Evolutionary conservation across 2,888 invertebrate species (phyloP), one percentile per base, ranked within the genome.

Genomic region (Urechis unicinctus): DNA sequence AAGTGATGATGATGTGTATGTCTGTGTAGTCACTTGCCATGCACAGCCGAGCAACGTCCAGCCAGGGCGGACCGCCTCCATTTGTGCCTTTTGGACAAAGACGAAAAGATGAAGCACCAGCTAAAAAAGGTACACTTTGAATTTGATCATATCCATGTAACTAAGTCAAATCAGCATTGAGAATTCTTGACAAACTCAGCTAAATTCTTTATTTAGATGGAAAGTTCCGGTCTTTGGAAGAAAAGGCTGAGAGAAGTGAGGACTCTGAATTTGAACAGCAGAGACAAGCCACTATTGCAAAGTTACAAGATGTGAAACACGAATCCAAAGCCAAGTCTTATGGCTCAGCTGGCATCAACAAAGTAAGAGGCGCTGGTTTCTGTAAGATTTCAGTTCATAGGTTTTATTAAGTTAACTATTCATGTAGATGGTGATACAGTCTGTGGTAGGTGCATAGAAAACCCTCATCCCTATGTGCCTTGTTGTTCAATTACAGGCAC

Each of bases 11-110:
- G 22, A 42, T 17, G 6, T 48, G 51, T 30, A 13, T 26, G 22
- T 22, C 47, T 26, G 46, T 47, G 28, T 50, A 75, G 74, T 66
- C 65, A 57, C 57, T 74, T 42, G 72, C 73, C 3, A 68, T 68
- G 48, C 73, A 75, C 58, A 62, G 65, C 4, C 50, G 74, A 53
- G 50, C 58, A 3, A 81, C 83, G 53, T 83, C 83, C 5, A 84
- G 83, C 55, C 88, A 88, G 60, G 88, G 88, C 60, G 89, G 89
- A 0, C 91, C 92, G 1, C 86, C 89, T 42, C 86, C 88, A 42
- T 94, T 93, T 91, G 90, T 92, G 66, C 87, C 91, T 36, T 93
- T 94, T 80, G 93, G 93, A 0, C 86, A 88, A 68, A 86, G 67
- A 59, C 64, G 70, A 31, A 58, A 41, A 52, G 52, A 62, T 26